These are phyloP conservation scores for Tortricodes alternella DNA, from an alignment of 2,888 invertebrate species.

Conservation along the genomic window DNA sequence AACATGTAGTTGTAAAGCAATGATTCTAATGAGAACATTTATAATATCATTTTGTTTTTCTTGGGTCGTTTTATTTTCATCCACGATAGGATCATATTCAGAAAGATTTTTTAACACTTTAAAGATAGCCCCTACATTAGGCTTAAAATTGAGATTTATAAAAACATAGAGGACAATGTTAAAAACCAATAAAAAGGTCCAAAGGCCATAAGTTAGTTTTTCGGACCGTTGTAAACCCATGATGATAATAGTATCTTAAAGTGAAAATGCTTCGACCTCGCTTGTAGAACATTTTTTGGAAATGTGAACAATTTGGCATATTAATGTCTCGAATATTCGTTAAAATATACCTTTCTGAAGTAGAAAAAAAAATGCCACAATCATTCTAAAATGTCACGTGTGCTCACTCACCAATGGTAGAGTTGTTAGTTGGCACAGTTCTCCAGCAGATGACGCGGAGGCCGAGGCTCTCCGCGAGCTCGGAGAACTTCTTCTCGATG, in stretches of 20 bases:
- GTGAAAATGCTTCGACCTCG: no score
- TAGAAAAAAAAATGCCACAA: neutral
- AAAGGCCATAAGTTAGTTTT: no score
- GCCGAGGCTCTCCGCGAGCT: constrained; percentile 90
- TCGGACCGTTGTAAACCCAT: no score
- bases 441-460: constrained; percentile 96
- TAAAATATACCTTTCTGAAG: neutral
- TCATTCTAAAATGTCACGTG: neutral
- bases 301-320: no score
- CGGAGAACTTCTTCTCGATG: constrained; percentile 91
- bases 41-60: neutral
- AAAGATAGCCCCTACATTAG: neutral
- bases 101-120: neutral
- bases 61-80: neutral
- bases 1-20: constrained; percentile 18
- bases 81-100: neutral
- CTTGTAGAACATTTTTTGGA: no score
- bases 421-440: constrained; percentile 93
- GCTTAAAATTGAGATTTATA: no score
- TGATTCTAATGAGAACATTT: constrained; percentile 18
- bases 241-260: no score
- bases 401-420: constrained; percentile 88
- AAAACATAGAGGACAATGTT: no score
- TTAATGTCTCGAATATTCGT: neutral
- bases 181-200: no score